A percentile compares a stretch with the other conserved stretches of the same genome.
These are phyloP conservation scores for Cyprichromis sp. DNA, from an alignment of 2,113 vertebrate genomes.

Conservation along the genomic window DNA sequence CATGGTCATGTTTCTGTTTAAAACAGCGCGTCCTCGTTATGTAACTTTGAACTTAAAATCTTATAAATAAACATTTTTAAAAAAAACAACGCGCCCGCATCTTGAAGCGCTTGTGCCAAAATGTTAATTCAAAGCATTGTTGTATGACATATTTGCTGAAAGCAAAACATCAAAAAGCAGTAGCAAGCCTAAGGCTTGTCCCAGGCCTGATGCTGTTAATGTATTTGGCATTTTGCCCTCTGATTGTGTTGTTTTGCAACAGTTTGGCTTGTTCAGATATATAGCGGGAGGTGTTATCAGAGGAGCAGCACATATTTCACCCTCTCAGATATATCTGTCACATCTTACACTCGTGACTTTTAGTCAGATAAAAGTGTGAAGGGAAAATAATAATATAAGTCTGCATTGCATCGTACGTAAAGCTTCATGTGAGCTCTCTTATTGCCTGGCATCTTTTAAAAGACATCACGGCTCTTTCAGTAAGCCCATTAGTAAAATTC, in stretches of 20 bases:
- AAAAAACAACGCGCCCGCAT: neutral
- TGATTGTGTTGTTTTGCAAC: neutral
- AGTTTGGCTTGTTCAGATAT: neutral
- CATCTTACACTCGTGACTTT: neutral
- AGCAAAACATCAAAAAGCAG: neutral
- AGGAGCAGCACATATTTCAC: neutral
- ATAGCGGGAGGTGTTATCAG: neutral
- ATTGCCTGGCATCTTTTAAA: neutral
- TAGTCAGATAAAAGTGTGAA: neutral
- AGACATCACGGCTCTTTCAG: neutral
- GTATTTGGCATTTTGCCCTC: neutral
- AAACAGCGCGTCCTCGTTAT: neutral
- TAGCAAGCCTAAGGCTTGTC: neutral
- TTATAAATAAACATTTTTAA: neutral
- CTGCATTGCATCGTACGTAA: neutral
- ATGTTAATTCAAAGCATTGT: neutral
- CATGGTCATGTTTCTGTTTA: neutral
- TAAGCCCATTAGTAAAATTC: conserved; percentile 8
- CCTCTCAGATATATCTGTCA: neutral
- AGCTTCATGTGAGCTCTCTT: neutral
- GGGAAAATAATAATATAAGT: neutral
- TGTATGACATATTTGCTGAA: neutral
- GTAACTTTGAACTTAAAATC: neutral
- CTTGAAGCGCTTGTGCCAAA: neutral
- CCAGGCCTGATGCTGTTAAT: neutral